Evolutionary conservation across 2,888 invertebrate genomes (phyloP), one percentile per base, ranked within the genome.

Genomic region (Isoperla grammatica): DNA sequence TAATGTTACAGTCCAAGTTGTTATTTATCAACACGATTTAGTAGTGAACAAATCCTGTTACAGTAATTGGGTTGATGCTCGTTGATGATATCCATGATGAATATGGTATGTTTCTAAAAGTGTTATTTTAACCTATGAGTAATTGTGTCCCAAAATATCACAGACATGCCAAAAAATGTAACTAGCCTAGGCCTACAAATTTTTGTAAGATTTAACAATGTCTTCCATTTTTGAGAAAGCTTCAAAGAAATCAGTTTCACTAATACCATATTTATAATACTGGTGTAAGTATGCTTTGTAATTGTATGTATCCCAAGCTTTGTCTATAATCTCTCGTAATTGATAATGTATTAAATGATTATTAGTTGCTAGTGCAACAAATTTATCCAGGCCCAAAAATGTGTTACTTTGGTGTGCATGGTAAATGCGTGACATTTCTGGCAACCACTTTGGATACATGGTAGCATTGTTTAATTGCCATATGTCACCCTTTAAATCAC

Each of bases 261-360:
- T 74, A 39, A 79, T 67, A 37, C 74, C 76, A 67, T 72, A 77
- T 61, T 77, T 75, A 63, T 72, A 72, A 66, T 79, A 81, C 61
- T 78, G 79, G 70, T 81, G 79, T 39, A 79, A 67, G 69, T 76
- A 79, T 8, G 79, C 79, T 35, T 73, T 73, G 67, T 76, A 72
- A 2, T 71, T 70, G 66, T 77, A 80, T 58, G 75, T 70, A 57
- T 70, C 74, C 78, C 77, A 78, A 2, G 78, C 77, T 65, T 77
- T 77, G 6, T 71, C 71, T 20, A 78, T 67, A 29, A 78, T 69
- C 1, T 46, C 56, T 59, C 79, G 72, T 19, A 81, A 64, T 4
- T 74, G 68, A 20, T 68, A 62, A 63, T 71, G 68, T 56, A 77
- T 69, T 56, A 70, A 69, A 40, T 74, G 76, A 68, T 75, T 76